These are phyloP conservation scores for Porites cylindrica DNA, from an alignment of 92 coral and sea anemone genomes.

Conservation along the genomic window DNA sequence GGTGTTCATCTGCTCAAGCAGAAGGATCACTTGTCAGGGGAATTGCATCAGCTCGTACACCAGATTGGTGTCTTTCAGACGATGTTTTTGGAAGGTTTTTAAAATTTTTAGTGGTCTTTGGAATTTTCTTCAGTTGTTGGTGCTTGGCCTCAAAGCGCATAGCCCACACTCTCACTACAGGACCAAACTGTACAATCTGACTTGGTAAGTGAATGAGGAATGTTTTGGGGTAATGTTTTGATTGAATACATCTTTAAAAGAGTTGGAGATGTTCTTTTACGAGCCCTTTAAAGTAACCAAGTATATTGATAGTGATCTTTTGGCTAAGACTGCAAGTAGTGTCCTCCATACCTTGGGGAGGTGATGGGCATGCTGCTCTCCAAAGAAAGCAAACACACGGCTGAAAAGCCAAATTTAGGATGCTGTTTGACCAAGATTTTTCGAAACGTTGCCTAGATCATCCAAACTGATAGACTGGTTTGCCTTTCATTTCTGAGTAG, in stretches of 20 bases:
- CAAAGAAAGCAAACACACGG: background rate
- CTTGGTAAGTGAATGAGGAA: constrained; percentile 28
- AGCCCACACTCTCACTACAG: constrained; percentile 33
- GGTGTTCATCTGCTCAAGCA: constrained; percentile 7
- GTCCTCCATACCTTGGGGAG: constrained; percentile 1
- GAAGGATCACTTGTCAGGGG: background rate
- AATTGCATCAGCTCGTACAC: constrained; percentile 11
- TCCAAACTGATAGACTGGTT: background rate
- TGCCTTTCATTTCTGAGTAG: constrained; percentile 19
- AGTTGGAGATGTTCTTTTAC: constrained; percentile 30
- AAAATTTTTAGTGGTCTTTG: constrained; percentile 9
- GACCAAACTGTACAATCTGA: constrained; percentile 39
- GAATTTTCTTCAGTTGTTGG: constrained; percentile 25
- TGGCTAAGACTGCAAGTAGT: background rate
- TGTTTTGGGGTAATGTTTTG: constrained; percentile 49
- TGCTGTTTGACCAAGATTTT: constrained; percentile 8
- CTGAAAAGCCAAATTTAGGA: constrained; percentile 17
- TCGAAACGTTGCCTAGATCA: background rate
- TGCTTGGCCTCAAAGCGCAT: constrained; percentile 50
- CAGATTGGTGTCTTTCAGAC: constrained; percentile 14
- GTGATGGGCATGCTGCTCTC: background rate
- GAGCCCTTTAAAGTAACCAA: constrained; percentile 3
- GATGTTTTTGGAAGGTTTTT: constrained; percentile 11
- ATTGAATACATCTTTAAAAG: background rate
- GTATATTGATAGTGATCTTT: constrained; percentile 20